Conservation (phyloP, 2,888 invertebrate genomes). For the Helicoverpa assulta region DNA sequence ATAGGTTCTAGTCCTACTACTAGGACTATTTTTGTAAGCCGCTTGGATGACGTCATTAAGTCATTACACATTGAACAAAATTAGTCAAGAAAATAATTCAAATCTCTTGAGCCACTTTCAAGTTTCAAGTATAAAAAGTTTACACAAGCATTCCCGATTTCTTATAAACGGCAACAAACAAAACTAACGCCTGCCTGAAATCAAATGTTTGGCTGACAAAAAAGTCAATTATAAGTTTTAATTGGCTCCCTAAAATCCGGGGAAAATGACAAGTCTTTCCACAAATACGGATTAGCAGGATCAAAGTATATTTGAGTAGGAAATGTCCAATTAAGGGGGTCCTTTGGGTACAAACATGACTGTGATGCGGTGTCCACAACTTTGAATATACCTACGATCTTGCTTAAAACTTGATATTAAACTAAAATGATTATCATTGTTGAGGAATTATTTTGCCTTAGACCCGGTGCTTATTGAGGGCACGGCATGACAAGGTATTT, state of each 20-base stretch:
- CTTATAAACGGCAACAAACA: conserved; percentile 16
- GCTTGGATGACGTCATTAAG: too few relatives aligned
- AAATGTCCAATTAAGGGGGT: not conserved
- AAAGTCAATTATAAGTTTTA: conserved; percentile 63
- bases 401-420: too few relatives aligned
- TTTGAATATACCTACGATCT: not conserved
- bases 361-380: not conserved
- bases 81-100: not conserved
- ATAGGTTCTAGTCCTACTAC: too few relatives aligned
- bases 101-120: not conserved
- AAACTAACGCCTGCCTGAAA: conserved; percentile 26
- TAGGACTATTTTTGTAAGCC: too few relatives aligned
- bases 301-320: conserved; percentile 11
- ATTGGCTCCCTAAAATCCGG: conserved; percentile 44
- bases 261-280: conserved; percentile 22
- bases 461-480: too few relatives aligned
- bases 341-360: not conserved
- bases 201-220: conserved; percentile 43
- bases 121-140: not conserved
- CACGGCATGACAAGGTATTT: too few relatives aligned
- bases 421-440: too few relatives aligned
- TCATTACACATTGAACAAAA: too few relatives aligned
- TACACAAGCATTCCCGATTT: not conserved
- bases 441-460: too few relatives aligned
- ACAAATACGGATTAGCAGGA: conserved; percentile 28